These are phyloP conservation scores for Alloplasta piceator DNA, from an alignment of 2,888 invertebrate species.

Conservation along the genomic window DNA sequence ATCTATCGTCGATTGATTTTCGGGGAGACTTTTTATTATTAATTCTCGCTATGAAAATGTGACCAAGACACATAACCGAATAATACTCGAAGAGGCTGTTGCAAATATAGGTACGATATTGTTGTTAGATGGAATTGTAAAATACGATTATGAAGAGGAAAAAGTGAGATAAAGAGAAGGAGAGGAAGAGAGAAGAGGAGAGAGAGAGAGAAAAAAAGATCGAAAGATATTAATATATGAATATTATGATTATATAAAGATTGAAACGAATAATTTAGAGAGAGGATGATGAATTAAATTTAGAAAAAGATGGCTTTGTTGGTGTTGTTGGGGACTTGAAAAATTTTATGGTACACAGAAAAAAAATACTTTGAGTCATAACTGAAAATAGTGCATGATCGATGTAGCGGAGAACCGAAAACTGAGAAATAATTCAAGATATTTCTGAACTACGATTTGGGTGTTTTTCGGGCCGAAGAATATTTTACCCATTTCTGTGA, in stretches of 20 bases:
- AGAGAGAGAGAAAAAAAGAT: slow-evolving; percentile 26
- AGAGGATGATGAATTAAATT: slow-evolving; percentile 59
- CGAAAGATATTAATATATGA: slow-evolving; percentile 62
- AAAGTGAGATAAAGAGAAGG: slow-evolving; percentile 22
- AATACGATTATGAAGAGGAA: slow-evolving; percentile 57
- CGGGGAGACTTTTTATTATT: slow-evolving; percentile 40
- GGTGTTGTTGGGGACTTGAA: slow-evolving; percentile 75
- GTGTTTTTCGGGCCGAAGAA: background rate
- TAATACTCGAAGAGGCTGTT: slow-evolving; percentile 69
- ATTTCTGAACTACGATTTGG: background rate
- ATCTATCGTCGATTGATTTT: slow-evolving; percentile 16
- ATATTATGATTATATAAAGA: slow-evolving; percentile 65
- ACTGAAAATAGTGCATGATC: background rate
- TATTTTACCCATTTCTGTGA: slow-evolving; percentile 8
- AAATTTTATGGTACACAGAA: slow-evolving; percentile 75
- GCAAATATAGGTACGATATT: slow-evolving; percentile 66
- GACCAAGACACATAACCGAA: slow-evolving; percentile 62
- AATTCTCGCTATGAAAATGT: slow-evolving; percentile 46
- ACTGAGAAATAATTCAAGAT: background rate
- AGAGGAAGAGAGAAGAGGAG: slow-evolving; percentile 36
- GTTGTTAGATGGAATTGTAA: slow-evolving; percentile 68
- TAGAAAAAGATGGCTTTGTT: slow-evolving; percentile 62
- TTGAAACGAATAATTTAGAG: slow-evolving; percentile 66
- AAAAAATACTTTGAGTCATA: slow-evolving; percentile 8
- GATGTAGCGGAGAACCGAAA: background rate